Evolutionary conservation across 2,888 invertebrate genomes (phyloP).

Genomic region (Yponomeuta sedellus): DNA sequence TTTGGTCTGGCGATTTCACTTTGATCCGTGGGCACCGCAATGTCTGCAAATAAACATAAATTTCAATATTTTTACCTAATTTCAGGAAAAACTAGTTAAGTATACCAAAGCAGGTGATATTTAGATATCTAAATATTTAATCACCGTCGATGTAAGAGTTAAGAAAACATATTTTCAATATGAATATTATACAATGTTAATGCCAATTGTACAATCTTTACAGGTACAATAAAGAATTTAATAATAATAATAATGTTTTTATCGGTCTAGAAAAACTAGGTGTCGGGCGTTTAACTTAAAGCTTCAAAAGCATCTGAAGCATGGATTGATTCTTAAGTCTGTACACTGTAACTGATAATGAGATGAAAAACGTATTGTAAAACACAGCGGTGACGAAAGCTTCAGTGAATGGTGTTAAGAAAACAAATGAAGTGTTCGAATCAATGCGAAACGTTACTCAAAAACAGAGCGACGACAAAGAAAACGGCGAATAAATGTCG

Average conservation of each 20-base stretch:
- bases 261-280: background rate
- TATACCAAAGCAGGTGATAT: too few relatives aligned
- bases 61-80: background rate
- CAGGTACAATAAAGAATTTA: too few relatives aligned
- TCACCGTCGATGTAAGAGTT: too few relatives aligned
- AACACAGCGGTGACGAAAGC: conserved; percentile 46
- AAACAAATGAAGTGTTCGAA: conserved; percentile 53
- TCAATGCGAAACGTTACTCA: conserved; percentile 76
- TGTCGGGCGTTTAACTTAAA: conserved; percentile 11
- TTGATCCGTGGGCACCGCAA: conserved; percentile 54
- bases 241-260: background rate
- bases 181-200: too few relatives aligned
- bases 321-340: conserved; percentile 23
- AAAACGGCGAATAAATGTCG: conserved; percentile 30
- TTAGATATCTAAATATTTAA: too few relatives aligned
- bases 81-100: background rate
- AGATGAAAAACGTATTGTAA: conserved; percentile 27
- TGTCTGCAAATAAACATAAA: conserved; percentile 52
- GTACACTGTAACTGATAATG: conserved; percentile 18
- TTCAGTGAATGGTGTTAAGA: conserved; percentile 38
- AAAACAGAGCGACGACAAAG: conserved; percentile 25
- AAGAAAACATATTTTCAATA: too few relatives aligned
- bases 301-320: conserved; percentile 41
- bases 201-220: too few relatives aligned
- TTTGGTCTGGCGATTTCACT: conserved; percentile 60